Evolutionary conservation across 2,113 vertebrate genomes (phyloP).

Genomic region (Empidonax alnorum): DNA sequence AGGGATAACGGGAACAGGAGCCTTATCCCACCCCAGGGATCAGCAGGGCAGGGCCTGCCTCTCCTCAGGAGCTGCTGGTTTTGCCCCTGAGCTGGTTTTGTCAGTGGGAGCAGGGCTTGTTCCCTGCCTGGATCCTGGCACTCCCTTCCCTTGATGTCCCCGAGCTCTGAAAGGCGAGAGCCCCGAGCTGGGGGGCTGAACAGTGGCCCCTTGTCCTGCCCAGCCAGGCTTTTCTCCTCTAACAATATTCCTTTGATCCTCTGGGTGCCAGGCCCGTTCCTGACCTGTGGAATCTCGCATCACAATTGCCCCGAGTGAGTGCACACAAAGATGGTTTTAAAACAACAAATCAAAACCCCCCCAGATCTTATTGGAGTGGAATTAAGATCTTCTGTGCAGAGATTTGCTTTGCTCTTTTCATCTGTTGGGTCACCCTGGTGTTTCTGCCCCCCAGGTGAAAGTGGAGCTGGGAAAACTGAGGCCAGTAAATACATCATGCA

Average conservation of each 20-base stretch:
- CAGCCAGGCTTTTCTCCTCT: not conserved
- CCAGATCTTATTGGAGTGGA: rapidly evolving
- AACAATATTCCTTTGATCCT: conserved; percentile 64
- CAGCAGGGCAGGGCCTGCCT: not conserved
- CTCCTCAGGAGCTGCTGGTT: not conserved
- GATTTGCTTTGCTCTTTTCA: not conserved
- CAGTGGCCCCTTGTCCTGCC: conserved; percentile 50
- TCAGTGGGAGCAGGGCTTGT: not conserved
- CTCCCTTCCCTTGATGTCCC: conserved; percentile 16
- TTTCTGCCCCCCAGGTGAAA: conserved; percentile 84
- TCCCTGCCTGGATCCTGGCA: conserved; percentile 47
- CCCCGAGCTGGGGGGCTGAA: not conserved
- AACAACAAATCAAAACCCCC: not conserved
- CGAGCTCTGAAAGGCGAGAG: conserved; percentile 19
- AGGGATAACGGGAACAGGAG: not conserved
- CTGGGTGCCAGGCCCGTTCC: not conserved
- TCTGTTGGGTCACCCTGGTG: not conserved
- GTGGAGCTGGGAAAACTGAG: conserved; percentile 96
- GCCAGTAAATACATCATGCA: conserved; percentile 99
- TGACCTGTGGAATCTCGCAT: not conserved
- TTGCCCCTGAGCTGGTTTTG: not conserved
- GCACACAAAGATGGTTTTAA: not conserved
- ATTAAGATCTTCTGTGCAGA: not conserved
- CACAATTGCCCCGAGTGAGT: not conserved
- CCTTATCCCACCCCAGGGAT: not conserved